Evolutionary conservation across 2,797 vertebrate genomes (phyloP), one percentile per base, ranked within the genome.

Genomic region (Typhlichthys subterraneus): DNA sequence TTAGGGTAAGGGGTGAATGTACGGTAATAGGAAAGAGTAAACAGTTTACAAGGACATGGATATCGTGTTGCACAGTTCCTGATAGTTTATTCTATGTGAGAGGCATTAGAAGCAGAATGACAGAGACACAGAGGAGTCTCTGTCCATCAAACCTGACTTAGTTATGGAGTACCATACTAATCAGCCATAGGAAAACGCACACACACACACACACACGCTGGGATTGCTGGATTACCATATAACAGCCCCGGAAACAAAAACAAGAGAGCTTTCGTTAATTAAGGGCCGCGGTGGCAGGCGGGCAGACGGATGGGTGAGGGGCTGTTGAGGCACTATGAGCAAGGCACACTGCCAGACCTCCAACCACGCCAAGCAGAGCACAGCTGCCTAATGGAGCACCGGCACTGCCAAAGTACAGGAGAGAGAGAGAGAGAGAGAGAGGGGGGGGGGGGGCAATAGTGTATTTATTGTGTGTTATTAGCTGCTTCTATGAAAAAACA

Each of bases 301-400:
- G 79, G 74, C 79, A 85, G 84, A 83, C 71, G 77, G 81, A 81
- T 75, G 79, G 81, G 77, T 63, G 69, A 79, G 38, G 79, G 73
- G 80, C 75, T 75, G 75, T 70, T 82, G 75, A 83, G 84, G 77
- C 79, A 73, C 77, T 81, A 65, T 1, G 65, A 76, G 58, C 48
- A 60, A 75, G 91, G 92, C 89, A 62, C 64, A 8, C 63, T n/a
- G 89, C 92, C 93, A 92, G 85, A 70, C 81, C 72, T 79, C 84
- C 83, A 90, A 79, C 77, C 69, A 73, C 76, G 88, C 91, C 91
- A 93, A 82, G 76, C 81, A 91, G 91, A 92, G 92, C 93, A 95
- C 94, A 95, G 95, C 93, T 95, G 95, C 93, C 94, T 96, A 96
- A 96, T 96, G 94, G 95, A 94, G 95, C 92, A 88, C 93, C 94